Evolutionary conservation across 1,140 invertebrate genomes (phyloP), one percentile per base, ranked within the genome.

Genomic region (Paramacrobiotus metropolitanus): DNA sequence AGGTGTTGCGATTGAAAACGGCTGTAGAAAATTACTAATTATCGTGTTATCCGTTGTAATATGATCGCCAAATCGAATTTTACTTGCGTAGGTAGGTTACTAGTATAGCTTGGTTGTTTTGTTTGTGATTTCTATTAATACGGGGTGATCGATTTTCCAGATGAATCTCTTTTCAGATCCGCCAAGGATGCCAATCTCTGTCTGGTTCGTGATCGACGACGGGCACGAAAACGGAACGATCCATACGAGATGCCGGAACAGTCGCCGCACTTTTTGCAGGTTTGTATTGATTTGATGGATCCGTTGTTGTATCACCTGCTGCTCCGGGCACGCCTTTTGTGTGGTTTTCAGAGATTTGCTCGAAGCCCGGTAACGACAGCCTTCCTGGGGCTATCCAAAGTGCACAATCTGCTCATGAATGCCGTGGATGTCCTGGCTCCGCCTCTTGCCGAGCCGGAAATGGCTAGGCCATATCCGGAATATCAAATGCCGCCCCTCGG

Each of bases 261-360:
- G 48, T 28, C 48, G 24, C 15, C 48, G 48, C 48, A 55, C 24
- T 55, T 55, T 55, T 55, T 55, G 24, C 48, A 55, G 48, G 48
- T 55, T 55, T 28, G 15, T 55, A n/a, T n/a, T n/a, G n/a, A n/a
- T n/a, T n/a, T n/a, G n/a, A n/a, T n/a, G n/a, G n/a, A n/a, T n/a
- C n/a, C n/a, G n/a, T n/a, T n/a, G n/a, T n/a, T n/a, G n/a, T n/a
- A n/a, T n/a, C n/a, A n/a, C n/a, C n/a, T n/a, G n/a, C n/a, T n/a
- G n/a, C n/a, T n/a, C n/a, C n/a, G n/a, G n/a, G n/a, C n/a, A n/a
- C n/a, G n/a, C n/a, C n/a, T n/a, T n/a, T n/a, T n/a, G n/a, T n/a
- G n/a, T n/a, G 15, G 15, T 15, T 55, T 24, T 15, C 24, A 55
- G 48, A 15, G 48, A 9, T 28, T 55, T 4, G 48, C 48, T 15